A percentile compares a stretch with the other conserved stretches of the same genome.
phyloP scores from a whole-genome alignment of 2,888 invertebrate species.

The Habrosyne pyritoides region DNA sequence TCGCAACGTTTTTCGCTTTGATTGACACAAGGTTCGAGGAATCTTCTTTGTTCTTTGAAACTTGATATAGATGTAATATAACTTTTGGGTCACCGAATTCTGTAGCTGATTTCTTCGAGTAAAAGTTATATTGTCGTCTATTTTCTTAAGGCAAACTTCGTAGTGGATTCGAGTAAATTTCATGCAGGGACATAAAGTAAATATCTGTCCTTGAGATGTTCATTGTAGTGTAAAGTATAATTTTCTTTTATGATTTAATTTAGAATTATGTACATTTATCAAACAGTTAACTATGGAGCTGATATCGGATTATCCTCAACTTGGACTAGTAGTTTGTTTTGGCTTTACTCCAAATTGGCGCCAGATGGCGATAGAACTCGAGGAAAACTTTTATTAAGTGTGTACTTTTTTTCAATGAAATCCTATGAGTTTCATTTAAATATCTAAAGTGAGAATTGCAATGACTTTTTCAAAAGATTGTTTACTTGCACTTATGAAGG shows the following conservation, averaged over 20 bases:
- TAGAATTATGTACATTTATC: slow-evolving; percentile 3
- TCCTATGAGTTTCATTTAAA: not conserved
- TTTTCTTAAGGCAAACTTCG: slow-evolving; percentile 16
- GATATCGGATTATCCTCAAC: slow-evolving; percentile 52
- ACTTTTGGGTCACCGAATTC: slow-evolving; percentile 50
- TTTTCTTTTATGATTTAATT: slow-evolving; percentile 17
- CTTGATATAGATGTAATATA: slow-evolving; percentile 55
- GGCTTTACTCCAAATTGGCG: slow-evolving; percentile 66
- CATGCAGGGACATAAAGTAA: not conserved
- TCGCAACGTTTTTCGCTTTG: slow-evolving; percentile 20
- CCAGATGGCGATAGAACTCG: slow-evolving; percentile 64
- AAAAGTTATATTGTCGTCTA: slow-evolving; percentile 42
- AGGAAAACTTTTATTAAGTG: slow-evolving; percentile 50
- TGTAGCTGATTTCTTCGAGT: slow-evolving; percentile 38
- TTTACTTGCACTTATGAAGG: no score
- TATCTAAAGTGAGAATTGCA: slow-evolving; percentile 11
- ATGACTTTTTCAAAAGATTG: slow-evolving; percentile 7
- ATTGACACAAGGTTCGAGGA: slow-evolving; percentile 46
- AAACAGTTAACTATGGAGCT: slow-evolving; percentile 40
- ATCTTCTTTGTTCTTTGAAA: slow-evolving; percentile 46
- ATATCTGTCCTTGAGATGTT: not conserved
- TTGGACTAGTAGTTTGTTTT: slow-evolving; percentile 54
- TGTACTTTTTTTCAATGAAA: slow-evolving; percentile 29
- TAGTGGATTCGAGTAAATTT: not conserved
- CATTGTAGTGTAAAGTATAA: not conserved